Base-by-base conservation (phyloP, 2,797 vertebrate species). In the Hydrolagus colliei region DNA sequence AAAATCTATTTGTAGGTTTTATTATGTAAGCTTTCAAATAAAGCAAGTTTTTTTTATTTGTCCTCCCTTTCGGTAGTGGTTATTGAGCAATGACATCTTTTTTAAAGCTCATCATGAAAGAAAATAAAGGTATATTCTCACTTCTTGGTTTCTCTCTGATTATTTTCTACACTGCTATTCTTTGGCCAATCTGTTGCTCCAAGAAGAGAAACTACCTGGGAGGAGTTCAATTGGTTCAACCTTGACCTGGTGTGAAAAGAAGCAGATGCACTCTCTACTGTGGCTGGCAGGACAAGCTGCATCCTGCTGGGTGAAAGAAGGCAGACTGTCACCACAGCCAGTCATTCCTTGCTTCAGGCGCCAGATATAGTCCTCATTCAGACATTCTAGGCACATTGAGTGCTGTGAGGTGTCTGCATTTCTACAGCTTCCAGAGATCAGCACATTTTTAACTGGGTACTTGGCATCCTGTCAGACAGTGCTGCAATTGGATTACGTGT, bases 321-420 rank as follows among this genome's bases (percentile, higher is more conserved):
- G 9, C 84, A 85, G 85, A 10, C 82, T 86, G 78, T 72, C 77
- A 87, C 86, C 52, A 27, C 87, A 82, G 87, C 4, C 84, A 9
- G 85, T 10, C 87, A 20, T 86, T 76, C 89, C 86, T 87, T 88
- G 3, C 72, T 87, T 74, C 75, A 86, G 86, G 35, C 72, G 0
- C 0, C 72, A 86, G 86, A 73, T 7, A 4, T 0, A 0, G 0
- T 74, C 86, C 22, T 79, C 62, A n/a, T 27, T 80, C 41, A 77
- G 75, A 77, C 52, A 20, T 77, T 77, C 62, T 65, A 80, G 27
- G 62, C 78, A 80, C 12, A 80, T n/a, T 2, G 13, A 80, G 62
- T 13, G 14, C 22, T 67, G 78, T 22, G 27, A 63, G 35, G 22
- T 67, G 78, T 16, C 62, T 65, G 18, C 14, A 14, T 63, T 22